Conservation (phyloP, 1,140 invertebrate genomes). For the Laodelphax striatellus region DNA sequence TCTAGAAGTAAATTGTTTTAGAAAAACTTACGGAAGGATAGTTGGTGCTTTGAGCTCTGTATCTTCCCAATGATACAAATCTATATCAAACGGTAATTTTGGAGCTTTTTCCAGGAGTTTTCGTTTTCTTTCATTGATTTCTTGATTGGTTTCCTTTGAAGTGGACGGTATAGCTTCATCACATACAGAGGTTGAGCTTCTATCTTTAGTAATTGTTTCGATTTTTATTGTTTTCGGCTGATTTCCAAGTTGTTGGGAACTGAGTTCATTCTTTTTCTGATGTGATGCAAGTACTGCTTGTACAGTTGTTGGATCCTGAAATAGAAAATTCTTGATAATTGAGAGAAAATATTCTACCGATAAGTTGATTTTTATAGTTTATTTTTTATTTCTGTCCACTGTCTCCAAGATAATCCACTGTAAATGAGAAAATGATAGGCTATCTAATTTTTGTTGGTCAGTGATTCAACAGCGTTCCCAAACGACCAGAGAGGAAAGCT, state of each 20-base stretch:
- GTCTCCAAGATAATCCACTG: no score
- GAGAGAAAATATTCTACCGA: no score
- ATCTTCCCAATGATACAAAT: slow-evolving; percentile 39
- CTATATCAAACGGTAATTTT: slow-evolving; percentile 35
- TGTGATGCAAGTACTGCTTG: not conserved
- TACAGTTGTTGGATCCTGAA: not conserved
- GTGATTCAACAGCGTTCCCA: no score
- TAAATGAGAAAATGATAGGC: no score
- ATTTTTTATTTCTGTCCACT: no score
- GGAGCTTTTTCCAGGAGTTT: slow-evolving; percentile 32
- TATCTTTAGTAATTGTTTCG: not conserved
- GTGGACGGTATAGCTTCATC: not conserved
- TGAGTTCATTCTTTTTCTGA: not conserved
- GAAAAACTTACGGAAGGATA: slow-evolving; percentile 29
- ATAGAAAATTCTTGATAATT: not conserved
- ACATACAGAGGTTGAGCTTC: not conserved
- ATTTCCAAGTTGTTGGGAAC: no score
- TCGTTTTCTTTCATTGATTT: slow-evolving; percentile 24
- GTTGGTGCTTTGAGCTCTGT: slow-evolving; percentile 29
- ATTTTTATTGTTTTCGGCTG: not conserved
- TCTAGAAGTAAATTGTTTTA: no score
- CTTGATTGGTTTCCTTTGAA: not conserved
- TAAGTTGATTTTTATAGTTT: no score
- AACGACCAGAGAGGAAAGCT: no score
- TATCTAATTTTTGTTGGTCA: no score